These are phyloP conservation scores for Alcedo atthis DNA, from an alignment of 2,797 vertebrate genomes.

Conservation along the genomic window DNA sequence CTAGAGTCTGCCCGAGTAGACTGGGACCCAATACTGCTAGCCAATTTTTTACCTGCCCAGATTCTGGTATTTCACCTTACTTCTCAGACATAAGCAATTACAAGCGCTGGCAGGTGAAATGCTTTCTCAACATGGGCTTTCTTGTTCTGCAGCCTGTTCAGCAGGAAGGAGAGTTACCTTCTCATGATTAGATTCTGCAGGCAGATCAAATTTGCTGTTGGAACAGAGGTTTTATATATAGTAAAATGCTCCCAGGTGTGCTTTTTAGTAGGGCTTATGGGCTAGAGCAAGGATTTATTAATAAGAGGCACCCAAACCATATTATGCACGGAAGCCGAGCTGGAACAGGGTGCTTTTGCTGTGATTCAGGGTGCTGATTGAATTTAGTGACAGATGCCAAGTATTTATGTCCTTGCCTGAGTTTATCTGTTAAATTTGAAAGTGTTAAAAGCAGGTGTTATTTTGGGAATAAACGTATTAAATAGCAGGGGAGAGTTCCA, in stretches of 20 bases:
- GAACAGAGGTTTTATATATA: conserved; percentile 32
- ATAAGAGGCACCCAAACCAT: conserved; percentile 10
- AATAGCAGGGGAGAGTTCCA: conserved; percentile 11
- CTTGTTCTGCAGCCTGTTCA: neutral
- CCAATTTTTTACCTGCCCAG: neutral
- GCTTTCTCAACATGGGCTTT: neutral
- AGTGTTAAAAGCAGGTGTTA: conserved; percentile 55
- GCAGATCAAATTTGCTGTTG: conserved; percentile 14
- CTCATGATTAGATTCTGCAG: neutral
- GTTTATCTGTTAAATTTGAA: conserved; percentile 58
- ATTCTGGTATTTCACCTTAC: neutral
- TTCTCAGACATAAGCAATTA: neutral
- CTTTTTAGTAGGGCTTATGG: neutral
- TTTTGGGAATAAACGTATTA: conserved; percentile 10
- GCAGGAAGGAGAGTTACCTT: neutral
- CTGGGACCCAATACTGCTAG: neutral
- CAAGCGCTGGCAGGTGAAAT: neutral
- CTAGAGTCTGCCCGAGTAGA: neutral
- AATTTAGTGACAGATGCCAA: conserved; percentile 40
- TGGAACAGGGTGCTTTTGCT: conserved; percentile 27
- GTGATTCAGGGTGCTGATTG: conserved; percentile 19
- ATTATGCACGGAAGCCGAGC: neutral
- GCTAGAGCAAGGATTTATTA: conserved; percentile 16
- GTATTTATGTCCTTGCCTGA: conserved; percentile 44
- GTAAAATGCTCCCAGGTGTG: conserved; percentile 40